Base-by-base conservation (phyloP, 2,797 vertebrate species). In the Chelidonichthys spinosus region DNA sequence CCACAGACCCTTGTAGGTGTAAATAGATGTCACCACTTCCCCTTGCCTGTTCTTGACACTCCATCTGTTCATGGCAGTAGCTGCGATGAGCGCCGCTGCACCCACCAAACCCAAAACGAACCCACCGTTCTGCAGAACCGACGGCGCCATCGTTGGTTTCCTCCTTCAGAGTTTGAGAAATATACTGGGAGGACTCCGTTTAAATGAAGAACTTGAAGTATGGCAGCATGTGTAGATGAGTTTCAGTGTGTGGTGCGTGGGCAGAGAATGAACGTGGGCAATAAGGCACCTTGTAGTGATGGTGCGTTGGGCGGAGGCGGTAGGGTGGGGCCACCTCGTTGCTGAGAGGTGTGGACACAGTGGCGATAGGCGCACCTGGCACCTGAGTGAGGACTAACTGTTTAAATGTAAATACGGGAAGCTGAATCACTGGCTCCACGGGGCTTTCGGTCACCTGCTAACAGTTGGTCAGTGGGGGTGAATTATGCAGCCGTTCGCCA, bases 1-100 rank as follows among this genome's bases (percentile, higher is more conserved):
- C 97, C 97, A 98, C 73, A 98, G 95, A 40, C 97, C 97, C 85
- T 95, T 95, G 78, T 96, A 97, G 42, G 94, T 95, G 93, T 96
- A 97, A 54, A 95, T 88, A 0, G 96, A 91, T 0, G 96, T 96
- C 75, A 97, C 95, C 0, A 95, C 93, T 0, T 97, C 95, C 72
- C 94, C 95, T 11, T 97, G 96, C 46, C 96, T 89, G 89, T 97
- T 96, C 89, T 96, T 95, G 0, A 92, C 94, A 74, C 96, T 96
- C 97, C 97, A 98, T 55, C 87, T 94, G 87, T 97, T 96, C 95
- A 97, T 95, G 40, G 70, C 91, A 0, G 96, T 97, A 78, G 97
- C 92, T 0, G 91, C 88, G 5, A 97, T 96, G 92, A 95, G 93
- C 35, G 95, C 94, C 0, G 83, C 89, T 0, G 96, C 82, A 0